Evolutionary conservation across 2,888 invertebrate species (phyloP), one percentile per base, ranked within the genome.

Genomic region (Choristoneura rosaceana): DNA sequence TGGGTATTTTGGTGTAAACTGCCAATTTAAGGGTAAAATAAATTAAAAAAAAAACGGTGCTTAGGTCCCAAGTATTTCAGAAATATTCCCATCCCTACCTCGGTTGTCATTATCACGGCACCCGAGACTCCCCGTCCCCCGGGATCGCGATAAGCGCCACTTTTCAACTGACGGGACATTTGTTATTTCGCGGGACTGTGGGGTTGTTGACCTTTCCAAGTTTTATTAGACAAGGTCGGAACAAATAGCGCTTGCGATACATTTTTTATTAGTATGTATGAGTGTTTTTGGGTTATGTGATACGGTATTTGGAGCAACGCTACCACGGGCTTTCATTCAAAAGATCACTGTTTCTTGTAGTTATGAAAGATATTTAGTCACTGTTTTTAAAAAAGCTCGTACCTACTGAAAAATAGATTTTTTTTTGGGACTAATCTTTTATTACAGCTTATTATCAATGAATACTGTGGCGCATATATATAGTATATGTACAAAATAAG

Each of bases 151-250:
- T 64, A 64, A 50, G 34, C 50, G 64, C 64, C 64, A 64, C 64
- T 64, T 63, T 63, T 64, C 64, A 47, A 41, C 41, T 61, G 62
- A 64, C 64, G 64, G 64, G 47, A 33, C 50, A 64, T 64, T 64
- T 45, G 43, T 62, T 64, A 50, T 64, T 64, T 15, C 64, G 3
- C 50, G 34, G 50, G 33, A 63, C 17, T 12, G 34, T 7, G 15
- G 45, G 63, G 50, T 50, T 9, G 45, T 34, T 64, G 64, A 47
- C 64, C 64, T 50, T 64, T 63, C 43, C 43, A 45, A 43, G n/a
- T 63, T 50, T 45, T 62, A 62, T 62, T 64, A 64, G 50, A 33
- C 50, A 64, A 64, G 64, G 64, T 64, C 64, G 50, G 33, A 25
- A 50, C 47, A 50, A 34, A 34, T n/a, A 14, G 34, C 59, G 7